phyloP scores from a whole-genome alignment of 2,113 vertebrate genomes.

The Dipodomys spectabilis region DNA sequence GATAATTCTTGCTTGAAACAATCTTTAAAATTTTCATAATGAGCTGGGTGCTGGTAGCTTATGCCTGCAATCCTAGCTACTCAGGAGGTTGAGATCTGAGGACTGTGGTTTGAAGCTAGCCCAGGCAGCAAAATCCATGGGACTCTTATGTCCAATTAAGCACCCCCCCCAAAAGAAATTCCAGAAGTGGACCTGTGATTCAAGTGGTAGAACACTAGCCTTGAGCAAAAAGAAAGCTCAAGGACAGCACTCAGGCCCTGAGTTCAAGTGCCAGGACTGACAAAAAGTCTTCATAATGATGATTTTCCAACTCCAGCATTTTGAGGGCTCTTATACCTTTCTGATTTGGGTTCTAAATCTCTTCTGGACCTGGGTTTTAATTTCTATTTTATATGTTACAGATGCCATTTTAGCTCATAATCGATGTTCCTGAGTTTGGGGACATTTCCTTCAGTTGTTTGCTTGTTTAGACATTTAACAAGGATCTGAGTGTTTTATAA shows the following conservation, averaged over 20 bases:
- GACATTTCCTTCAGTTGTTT: not conserved
- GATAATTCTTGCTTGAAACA: not conserved
- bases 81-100: too few species aligned
- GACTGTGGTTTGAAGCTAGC: too few species aligned
- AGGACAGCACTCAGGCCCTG: too few species aligned
- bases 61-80: too few species aligned
- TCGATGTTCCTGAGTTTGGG: not conserved
- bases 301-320: not conserved
- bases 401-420: not conserved
- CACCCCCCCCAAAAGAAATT: too few species aligned
- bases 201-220: too few species aligned
- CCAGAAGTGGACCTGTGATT: too few species aligned
- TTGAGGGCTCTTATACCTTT: not conserved
- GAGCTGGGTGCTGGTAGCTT: too few species aligned
- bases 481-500: not conserved
- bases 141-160: too few species aligned
- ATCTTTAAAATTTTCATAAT: constrained; percentile 10
- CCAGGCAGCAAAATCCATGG: too few species aligned
- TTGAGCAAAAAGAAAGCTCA: too few species aligned
- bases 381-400: not conserved
- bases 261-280: too few species aligned
- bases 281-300: not conserved
- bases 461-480: constrained; percentile 17
- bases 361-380: not conserved
- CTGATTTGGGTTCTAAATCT: not conserved